phyloP scores from a whole-genome alignment of 2,113 vertebrate genomes.

The Megaleporinus macrocephalus region DNA sequence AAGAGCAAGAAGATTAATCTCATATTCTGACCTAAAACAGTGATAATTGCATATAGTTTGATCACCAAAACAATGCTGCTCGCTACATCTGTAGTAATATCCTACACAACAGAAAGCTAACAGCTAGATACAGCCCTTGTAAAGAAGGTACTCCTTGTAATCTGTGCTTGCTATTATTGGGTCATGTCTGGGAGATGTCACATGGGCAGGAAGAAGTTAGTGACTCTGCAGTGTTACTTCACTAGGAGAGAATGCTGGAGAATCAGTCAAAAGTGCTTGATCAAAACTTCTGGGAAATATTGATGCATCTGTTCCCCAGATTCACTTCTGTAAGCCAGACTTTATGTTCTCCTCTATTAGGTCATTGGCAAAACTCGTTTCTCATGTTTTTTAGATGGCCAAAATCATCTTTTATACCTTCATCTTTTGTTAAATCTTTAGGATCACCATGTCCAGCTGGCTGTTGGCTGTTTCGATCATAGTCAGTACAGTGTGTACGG shows the following conservation, averaged over 20 bases:
- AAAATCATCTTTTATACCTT: no score
- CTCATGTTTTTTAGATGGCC: no score
- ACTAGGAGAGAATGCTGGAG: neutral
- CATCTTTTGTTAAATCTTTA: no score
- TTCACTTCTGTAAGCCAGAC: neutral
- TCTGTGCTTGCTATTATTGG: slow-evolving; percentile 51
- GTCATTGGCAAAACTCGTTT: slow-evolving; percentile 44
- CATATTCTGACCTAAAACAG: slow-evolving; percentile 35
- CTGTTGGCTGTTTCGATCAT: no score
- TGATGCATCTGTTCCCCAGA: slow-evolving; percentile 56
- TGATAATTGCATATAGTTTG: slow-evolving; percentile 42
- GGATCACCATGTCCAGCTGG: no score
- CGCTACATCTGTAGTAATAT: neutral
- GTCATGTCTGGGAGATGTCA: slow-evolving; percentile 41
- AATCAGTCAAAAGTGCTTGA: slow-evolving; percentile 23
- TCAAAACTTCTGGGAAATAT: slow-evolving; percentile 36
- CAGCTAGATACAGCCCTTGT: slow-evolving; percentile 23
- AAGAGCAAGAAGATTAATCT: slow-evolving; percentile 5
- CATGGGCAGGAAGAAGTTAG: slow-evolving; percentile 32
- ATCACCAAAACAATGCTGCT: slow-evolving; percentile 38
- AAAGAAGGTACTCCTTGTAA: slow-evolving; percentile 45
- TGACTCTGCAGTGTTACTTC: slow-evolving; percentile 17
- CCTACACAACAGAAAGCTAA: neutral
- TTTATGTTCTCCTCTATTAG: slow-evolving; percentile 31
- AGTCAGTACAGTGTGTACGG: no score